These are phyloP conservation scores for Drosophila sproati DNA, from an alignment of 1,140 invertebrate species.

Conservation along the genomic window DNA sequence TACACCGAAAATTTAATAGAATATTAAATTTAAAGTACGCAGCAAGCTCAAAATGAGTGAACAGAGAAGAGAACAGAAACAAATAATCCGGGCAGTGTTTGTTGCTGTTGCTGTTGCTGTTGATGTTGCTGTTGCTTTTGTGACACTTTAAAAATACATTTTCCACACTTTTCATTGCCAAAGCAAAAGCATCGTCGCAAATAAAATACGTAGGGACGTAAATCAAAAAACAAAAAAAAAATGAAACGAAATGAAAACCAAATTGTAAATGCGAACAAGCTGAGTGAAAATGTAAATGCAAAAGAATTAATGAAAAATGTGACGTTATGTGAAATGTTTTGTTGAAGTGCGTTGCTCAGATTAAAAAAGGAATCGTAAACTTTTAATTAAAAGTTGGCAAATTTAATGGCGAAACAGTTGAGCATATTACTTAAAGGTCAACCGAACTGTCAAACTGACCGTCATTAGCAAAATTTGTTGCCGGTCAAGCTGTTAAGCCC, in stretches of 20 bases:
- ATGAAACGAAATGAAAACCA: conserved; percentile 5
- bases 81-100: conserved; percentile 34
- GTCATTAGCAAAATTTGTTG: conserved; percentile 26
- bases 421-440: conserved; percentile 30
- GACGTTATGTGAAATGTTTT: conserved; percentile 12
- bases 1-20: conserved; percentile 16
- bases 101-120: not conserved
- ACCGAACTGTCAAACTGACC: conserved; percentile 24
- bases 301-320: conserved; percentile 8
- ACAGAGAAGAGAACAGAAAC: not conserved
- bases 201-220: conserved; percentile 27
- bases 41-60: not conserved
- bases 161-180: conserved; percentile 73
- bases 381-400: conserved; percentile 39
- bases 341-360: conserved; percentile 26
- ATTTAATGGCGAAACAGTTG: conserved; percentile 33
- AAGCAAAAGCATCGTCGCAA: conserved; percentile 22
- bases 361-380: conserved; percentile 11
- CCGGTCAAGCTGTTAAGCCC: conserved; percentile 24
- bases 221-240: conserved; percentile 31
- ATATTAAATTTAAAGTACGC: conserved; percentile 42
- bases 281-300: not conserved
- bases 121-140: not conserved
- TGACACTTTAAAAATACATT: conserved; percentile 66
- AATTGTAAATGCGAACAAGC: conserved; percentile 8